These are phyloP conservation scores for Drosophila subobscura DNA, from an alignment of 1,140 invertebrate genomes.

Conservation along the genomic window DNA sequence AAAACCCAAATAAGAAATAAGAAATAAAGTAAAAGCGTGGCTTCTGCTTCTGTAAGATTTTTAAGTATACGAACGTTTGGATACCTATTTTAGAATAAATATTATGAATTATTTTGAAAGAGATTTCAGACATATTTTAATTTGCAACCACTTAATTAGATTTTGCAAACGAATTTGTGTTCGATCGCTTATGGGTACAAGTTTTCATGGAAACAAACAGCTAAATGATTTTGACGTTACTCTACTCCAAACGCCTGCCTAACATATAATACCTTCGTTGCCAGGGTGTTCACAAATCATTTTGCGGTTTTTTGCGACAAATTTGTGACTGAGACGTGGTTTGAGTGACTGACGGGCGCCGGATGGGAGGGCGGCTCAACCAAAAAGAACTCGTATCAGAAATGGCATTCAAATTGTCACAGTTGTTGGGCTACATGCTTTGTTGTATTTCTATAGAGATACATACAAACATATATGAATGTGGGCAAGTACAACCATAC, in stretches of 20 bases:
- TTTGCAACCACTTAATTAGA: too few relatives aligned
- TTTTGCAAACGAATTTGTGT: too few relatives aligned
- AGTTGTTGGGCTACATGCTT: conserved; percentile 12
- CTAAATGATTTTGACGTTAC: too few relatives aligned
- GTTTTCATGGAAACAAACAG: too few relatives aligned
- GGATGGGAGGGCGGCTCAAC: background rate
- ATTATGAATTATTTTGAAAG: too few relatives aligned
- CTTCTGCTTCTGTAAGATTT: too few relatives aligned
- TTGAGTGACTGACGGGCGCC: conserved; percentile 8
- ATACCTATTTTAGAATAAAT: too few relatives aligned
- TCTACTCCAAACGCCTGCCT: too few relatives aligned
- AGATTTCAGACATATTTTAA: too few relatives aligned
- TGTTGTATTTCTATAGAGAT: background rate
- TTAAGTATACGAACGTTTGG: too few relatives aligned
- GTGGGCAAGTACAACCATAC: background rate
- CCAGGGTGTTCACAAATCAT: conserved; percentile 1
- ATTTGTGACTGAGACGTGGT: conserved; percentile 17
- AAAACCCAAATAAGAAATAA: conserved; percentile 6
- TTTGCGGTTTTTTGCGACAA: conserved; percentile 28
- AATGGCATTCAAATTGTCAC: conserved; percentile 34
- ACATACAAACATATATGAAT: background rate
- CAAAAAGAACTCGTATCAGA: conserved; percentile 15
- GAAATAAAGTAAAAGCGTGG: conserved; percentile 6
- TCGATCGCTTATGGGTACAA: too few relatives aligned
- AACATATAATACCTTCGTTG: too few relatives aligned